Base-by-base conservation (phyloP, 1,140 invertebrate genomes). In the Cyclina sinensis region DNA sequence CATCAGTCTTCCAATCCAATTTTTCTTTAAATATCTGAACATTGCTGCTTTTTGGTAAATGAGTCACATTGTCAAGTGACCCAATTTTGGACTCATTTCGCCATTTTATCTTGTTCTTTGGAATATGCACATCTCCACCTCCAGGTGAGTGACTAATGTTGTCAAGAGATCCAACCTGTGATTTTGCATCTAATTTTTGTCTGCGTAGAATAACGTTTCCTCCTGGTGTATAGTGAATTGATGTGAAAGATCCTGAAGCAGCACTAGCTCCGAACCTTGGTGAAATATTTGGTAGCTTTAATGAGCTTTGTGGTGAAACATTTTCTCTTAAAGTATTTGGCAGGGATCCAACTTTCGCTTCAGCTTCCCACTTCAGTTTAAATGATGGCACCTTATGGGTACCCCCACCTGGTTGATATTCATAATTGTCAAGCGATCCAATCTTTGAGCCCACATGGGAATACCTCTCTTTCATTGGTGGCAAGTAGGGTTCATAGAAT, bases 321-420 rank as follows among this genome's bases (percentile, higher is more conserved):
- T 87, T 12, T 0, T 68, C 54, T 57, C 86, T 73, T 11, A 16
- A 12, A 1, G 86, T 88, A 35, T 27, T 27, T 76, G 86, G 81
- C 93, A 99, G 95, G 1, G 98, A 99, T 3, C 98, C 98, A 90
- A 99, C 98, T 96, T 93, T 94, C 18, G 89, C 78, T 78, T 91
- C 80, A 16, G 91, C 98, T 94, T 98, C 98, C 96, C 99, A 99
- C 92, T 98, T 98, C 85, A 99, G 95, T 94, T 98, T 99, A 12
- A 98, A 97, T 0, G 97, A 97, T 95, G 88, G 89, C 11, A 95
- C 91, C 74, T 90, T 90, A 43, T 91, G 91, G n/a, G 89, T 76
- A 24, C 94, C 94, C 16, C 94, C 94, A n/a, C 90, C 91, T 2
- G 94, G 94, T 11, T 46, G 54, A 80, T 95, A 91, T 12, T 92